Evolutionary conservation across 2,113 vertebrate species (phyloP).

Genomic region (Gallinago undulata): DNA sequence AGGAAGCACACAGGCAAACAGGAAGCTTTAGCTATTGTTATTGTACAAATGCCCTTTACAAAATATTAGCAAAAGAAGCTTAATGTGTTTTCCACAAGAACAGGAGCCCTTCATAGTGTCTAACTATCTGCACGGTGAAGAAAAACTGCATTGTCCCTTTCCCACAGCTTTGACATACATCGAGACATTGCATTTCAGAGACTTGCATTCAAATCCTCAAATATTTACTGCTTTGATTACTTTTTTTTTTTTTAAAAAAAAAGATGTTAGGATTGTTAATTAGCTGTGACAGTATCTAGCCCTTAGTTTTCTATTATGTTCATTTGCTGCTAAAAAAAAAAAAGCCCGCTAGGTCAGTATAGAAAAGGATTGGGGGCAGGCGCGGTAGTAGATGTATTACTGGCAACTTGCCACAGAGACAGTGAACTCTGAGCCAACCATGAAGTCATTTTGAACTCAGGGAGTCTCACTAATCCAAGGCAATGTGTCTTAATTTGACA

Average conservation of each 20-base stretch:
- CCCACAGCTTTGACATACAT: neutral
- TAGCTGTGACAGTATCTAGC: conserved; percentile 54
- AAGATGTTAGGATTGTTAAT: conserved; percentile 67
- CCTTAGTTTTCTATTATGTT: conserved; percentile 57
- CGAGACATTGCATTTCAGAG: neutral
- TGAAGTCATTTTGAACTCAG: conserved; percentile 84
- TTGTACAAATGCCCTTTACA: conserved; percentile 67
- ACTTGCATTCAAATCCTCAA: conserved; percentile 48
- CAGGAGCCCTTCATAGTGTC: conserved; percentile 56
- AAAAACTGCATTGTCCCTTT: conserved; percentile 29
- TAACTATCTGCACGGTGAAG: conserved; percentile 16
- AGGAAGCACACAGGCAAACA: conserved; percentile 69
- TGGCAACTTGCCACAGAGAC: conserved; percentile 78
- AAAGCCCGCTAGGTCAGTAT: conserved; percentile 69
- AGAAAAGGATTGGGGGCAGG: conserved; percentile 59
- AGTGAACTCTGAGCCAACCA: conserved; percentile 77
- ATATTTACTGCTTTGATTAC: conserved; percentile 58
- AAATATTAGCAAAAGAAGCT: conserved; percentile 60
- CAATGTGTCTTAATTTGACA: conserved; percentile 83
- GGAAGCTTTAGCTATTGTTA: conserved; percentile 70
- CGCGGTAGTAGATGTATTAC: conserved; percentile 72
- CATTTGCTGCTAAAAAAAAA: conserved; percentile 41
- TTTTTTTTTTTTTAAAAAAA: conserved; percentile 51
- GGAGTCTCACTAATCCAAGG: conserved; percentile 80
- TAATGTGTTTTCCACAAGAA: conserved; percentile 67